Conservation (phyloP, 92 coral and sea anemone genomes). For the Zoanthus sociatus region DNA sequence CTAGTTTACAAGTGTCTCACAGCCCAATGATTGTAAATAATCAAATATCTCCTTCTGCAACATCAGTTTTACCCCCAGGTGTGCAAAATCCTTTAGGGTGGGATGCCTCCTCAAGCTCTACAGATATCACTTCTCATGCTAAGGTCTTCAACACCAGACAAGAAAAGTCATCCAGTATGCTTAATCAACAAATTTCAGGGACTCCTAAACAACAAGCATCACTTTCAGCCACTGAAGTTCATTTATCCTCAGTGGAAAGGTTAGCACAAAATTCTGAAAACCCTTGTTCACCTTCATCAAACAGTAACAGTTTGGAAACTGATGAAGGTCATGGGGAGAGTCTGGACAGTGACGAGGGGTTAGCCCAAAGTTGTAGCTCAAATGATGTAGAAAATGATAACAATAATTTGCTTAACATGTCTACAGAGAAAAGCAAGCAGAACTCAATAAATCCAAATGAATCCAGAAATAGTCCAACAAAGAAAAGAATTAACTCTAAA, state of each 20-base stretch:
- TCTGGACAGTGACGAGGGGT: slow-evolving; percentile 28
- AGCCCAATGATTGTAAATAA: neutral
- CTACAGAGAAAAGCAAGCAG: neutral
- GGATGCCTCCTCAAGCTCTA: neutral
- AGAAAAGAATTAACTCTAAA: slow-evolving; percentile 8
- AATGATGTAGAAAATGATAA: slow-evolving; percentile 8
- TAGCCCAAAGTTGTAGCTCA: slow-evolving; percentile 13
- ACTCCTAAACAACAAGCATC: too few relatives aligned
- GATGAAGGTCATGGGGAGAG: slow-evolving; percentile 46
- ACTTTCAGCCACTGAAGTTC: neutral
- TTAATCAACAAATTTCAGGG: neutral
- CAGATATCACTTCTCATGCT: neutral
- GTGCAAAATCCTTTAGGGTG: neutral
- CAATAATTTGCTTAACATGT: neutral
- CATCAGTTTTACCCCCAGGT: neutral
- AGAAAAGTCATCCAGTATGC: neutral
- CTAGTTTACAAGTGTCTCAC: neutral
- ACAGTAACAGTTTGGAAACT: slow-evolving; percentile 23
- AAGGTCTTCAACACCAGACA: neutral
- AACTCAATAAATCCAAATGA: neutral
- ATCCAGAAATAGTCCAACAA: neutral
- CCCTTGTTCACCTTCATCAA: slow-evolving; percentile 33
- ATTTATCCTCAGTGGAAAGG: neutral
- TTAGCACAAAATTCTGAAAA: neutral
- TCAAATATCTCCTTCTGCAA: neutral